Base-by-base conservation (phyloP, 2,113 vertebrate species). In the Tyto alba region DNA sequence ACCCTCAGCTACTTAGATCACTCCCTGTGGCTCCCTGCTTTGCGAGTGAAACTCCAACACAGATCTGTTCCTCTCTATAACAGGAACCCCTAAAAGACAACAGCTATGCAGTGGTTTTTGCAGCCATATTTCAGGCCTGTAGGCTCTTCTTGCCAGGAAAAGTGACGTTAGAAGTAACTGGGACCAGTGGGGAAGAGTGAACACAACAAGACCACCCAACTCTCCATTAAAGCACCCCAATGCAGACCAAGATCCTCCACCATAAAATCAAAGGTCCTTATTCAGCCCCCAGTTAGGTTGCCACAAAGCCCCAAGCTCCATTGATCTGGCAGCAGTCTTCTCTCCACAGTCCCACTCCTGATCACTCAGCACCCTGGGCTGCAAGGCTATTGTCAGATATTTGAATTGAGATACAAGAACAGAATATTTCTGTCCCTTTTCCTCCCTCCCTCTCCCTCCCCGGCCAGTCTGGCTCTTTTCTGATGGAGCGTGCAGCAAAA, bases 401-500 rank as follows among this genome's bases (percentile, higher is more conserved):
- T 92, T 95, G 95, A 95, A 89, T 85, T 81, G 67, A 89, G 92
- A 89, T 85, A 95, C 80, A 92, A 95, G 80, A 95, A 76, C 66
- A 66, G 86, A 96, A 43, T 96, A 96, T 96, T 96, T 95, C 95
- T 25, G 2, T 85, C 91, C 81, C 80, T 84, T 95, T 89, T 92
- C 80, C 80, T 92, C 91, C 88, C 88, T 95, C 80, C 52, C 76
- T 45, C 56, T 87, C 87, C 67, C 71, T 96, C 86, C 94, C 76
- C 0, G 21, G 81, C 92, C 94, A 95, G 94, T 86, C 96, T 93
- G 92, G 90, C 93, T 96, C 69, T 96, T 57, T 83, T 93, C 95
- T 87, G 94, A 67, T 71, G 94, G 95, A 95, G 95, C 92, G 89
- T 96, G 96, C 95, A 96, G 91, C 88, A 97, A 96, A 97, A 97